Evolutionary conservation across 2,797 vertebrate species (phyloP).

Genomic region (Sebastes nivosus): DNA sequence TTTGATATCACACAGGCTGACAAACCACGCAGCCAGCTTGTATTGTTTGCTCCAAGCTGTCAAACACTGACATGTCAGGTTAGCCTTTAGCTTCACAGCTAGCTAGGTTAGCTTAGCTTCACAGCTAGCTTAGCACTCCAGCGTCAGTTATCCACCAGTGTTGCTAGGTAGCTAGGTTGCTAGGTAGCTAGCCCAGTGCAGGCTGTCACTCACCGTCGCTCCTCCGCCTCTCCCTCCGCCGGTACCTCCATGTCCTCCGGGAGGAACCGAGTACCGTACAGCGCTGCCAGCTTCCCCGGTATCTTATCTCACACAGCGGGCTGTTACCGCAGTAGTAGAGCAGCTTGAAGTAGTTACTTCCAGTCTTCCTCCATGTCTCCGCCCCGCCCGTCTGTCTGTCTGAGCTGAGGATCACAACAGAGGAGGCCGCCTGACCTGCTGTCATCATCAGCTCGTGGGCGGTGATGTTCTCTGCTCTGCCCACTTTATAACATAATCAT

Average conservation of each 20-base stretch:
- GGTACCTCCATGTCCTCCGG: constrained; percentile 72
- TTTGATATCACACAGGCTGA: not conserved
- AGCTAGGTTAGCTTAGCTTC: no score
- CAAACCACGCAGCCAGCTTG: not conserved
- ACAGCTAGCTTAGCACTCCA: not conserved
- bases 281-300: constrained; percentile 47
- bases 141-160: not conserved
- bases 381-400: not conserved
- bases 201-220: constrained; percentile 72
- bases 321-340: not conserved
- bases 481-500: not conserved
- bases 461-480: constrained; percentile 24
- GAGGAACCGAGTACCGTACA: constrained; percentile 41
- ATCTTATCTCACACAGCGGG: not conserved
- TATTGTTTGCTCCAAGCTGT: not conserved
- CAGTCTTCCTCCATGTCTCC: constrained; percentile 58
- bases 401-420: constrained; percentile 56
- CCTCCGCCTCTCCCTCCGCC: constrained; percentile 74
- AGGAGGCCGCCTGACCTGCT: constrained; percentile 54
- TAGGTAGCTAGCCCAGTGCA: not conserved
- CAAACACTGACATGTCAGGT: not conserved
- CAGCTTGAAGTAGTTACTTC: not conserved
- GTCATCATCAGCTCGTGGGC: constrained; percentile 33
- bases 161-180: not conserved
- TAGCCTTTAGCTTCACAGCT: constrained; percentile 19